These are phyloP conservation scores for Cheilosia variabilis DNA, from an alignment of 2,888 invertebrate genomes.

Conservation along the genomic window DNA sequence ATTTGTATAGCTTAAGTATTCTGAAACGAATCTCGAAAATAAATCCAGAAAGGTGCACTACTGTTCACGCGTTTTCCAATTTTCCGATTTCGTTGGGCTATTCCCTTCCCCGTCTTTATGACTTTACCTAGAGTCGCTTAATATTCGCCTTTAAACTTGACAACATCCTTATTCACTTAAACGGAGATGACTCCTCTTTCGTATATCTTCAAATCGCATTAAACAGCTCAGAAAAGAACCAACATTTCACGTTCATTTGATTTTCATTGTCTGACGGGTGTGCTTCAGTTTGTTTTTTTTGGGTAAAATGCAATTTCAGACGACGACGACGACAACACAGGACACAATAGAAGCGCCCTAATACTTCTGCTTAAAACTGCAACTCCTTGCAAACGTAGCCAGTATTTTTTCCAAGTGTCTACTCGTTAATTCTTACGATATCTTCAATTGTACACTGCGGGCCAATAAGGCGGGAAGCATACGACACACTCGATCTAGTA, in stretches of 20 bases:
- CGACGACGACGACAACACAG: not conserved
- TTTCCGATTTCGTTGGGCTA: no score
- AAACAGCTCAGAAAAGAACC: conserved; percentile 42
- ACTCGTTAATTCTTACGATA: conserved; percentile 73
- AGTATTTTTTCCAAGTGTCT: conserved; percentile 5
- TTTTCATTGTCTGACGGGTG: conserved; percentile 45
- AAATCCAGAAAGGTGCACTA: no score
- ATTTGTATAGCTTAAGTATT: no score
- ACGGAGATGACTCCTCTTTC: conserved; percentile 31
- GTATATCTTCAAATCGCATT: conserved; percentile 49
- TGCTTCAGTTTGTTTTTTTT: not conserved
- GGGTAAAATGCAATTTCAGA: conserved; percentile 40
- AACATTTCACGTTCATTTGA: conserved; percentile 68
- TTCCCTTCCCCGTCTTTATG: no score
- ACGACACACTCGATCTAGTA: conserved; percentile 18
- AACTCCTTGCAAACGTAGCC: conserved; percentile 46
- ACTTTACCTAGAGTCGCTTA: conserved; percentile 8
- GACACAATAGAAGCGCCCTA: conserved; percentile 48
- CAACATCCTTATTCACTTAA: conserved; percentile 63
- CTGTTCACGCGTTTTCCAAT: no score
- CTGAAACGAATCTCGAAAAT: no score
- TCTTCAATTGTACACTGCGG: conserved; percentile 66
- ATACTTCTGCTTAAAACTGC: conserved; percentile 19
- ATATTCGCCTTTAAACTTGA: conserved; percentile 47
- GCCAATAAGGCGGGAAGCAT: conserved; percentile 47